Evolutionary conservation across 2,113 vertebrate genomes (phyloP), one percentile per base, ranked within the genome.

Genomic region (Tinamus guttatus): DNA sequence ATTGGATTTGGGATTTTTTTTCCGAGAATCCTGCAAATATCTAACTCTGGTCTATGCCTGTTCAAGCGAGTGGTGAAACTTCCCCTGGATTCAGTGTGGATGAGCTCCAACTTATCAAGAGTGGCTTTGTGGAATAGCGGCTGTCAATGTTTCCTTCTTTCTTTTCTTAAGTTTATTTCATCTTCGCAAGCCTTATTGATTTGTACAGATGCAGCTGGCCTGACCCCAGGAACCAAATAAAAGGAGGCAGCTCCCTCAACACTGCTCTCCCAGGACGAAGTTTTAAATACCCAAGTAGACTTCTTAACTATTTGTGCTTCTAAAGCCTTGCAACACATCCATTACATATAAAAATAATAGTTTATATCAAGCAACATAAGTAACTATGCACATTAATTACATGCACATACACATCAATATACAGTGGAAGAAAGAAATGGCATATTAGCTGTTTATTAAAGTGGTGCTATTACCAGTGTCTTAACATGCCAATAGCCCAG

Each of bases 141-240:
- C 83, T 75, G 73, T 86, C 85, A 88, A 58, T 65, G 38, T 13
- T 89, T 49, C 52, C 64, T 92, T 84, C 93, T 90, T 85, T n/a
- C n/a, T n/a, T n/a, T n/a, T n/a, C n/a, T n/a, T 54, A 81, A 67
- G 36, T 88, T 83, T 84, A 88, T 93, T 96, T 94, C 77, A 96
- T 90, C 94, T 89, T 79, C 81, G 32, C 84, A 88, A 90, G 65
- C 52, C 69, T 76, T 86, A 93, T 84, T 90, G 94, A 95, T 95
- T 96, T 88, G 85, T 89, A 41, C 62, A 86, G 62, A 93, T 76
- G 85, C 93, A 81, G 85, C 65, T 95, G 80, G 71, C 68, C 87
- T 89, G 77, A 90, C 83, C 62, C n/a, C 69, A 79, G 90, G 90
- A 94, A 73, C 4, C 69, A 69, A 95, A 86, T 68, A 78, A 95